These are phyloP conservation scores for Chaenodraco wilsoni DNA, from an alignment of 2,797 vertebrate genomes.

Conservation along the genomic window DNA sequence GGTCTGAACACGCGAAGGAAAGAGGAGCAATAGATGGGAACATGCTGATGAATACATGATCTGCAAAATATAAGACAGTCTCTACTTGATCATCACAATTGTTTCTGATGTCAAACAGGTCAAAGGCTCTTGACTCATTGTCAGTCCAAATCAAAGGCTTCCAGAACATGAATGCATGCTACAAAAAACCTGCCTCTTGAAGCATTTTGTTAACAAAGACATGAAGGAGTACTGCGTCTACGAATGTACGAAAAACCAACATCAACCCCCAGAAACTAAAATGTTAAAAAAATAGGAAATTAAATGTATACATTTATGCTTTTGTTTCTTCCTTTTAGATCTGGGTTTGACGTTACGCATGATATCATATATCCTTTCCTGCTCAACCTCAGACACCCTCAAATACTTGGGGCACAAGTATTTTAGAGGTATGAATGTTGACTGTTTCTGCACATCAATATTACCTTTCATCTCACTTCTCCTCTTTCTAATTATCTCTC, in stretches of 20 bases:
- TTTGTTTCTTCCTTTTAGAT: neutral
- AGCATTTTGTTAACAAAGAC: neutral
- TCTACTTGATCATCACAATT: constrained; percentile 25
- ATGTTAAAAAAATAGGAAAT: neutral
- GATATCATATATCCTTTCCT: neutral
- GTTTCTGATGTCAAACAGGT: constrained; percentile 43
- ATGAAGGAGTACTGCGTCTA: neutral
- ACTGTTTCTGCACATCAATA: neutral
- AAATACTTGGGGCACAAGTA: neutral
- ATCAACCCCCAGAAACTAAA: neutral
- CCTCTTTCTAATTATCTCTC: neutral
- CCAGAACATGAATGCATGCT: neutral
- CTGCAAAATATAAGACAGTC: constrained; percentile 54
- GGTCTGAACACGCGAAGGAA: constrained; percentile 2
- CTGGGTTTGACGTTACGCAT: neutral
- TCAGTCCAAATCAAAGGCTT: constrained; percentile 22
- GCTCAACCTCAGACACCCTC: neutral
- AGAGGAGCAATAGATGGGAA: constrained; percentile 1
- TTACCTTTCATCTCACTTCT: neutral
- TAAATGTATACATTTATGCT: neutral
- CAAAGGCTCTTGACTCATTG: constrained; percentile 31
- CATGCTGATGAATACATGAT: constrained; percentile 9
- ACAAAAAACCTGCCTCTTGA: neutral
- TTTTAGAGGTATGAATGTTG: neutral
- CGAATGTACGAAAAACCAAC: neutral